Conservation (phyloP, 2,113 vertebrate species). For the Melanotaenia duboulayi region DNA sequence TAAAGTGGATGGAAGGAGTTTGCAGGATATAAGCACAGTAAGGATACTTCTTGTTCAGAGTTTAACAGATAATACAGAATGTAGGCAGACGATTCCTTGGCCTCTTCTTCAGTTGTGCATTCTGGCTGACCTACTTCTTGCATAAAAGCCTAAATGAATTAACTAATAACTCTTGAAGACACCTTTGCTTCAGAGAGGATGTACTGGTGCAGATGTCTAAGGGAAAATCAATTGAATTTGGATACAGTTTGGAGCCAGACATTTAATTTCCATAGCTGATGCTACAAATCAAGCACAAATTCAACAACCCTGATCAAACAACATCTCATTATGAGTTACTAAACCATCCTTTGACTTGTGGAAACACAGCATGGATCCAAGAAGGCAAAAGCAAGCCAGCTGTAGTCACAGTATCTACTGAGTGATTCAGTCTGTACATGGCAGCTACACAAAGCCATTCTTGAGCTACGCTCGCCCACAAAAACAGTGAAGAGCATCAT, state of each 20-base stretch:
- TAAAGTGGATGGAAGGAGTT: background rate
- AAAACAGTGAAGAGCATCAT: slow-evolving; percentile 18
- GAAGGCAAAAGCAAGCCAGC: slow-evolving; percentile 12
- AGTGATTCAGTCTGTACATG: slow-evolving; percentile 19
- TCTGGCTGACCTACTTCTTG: background rate
- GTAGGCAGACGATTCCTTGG: background rate
- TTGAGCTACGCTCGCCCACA: background rate
- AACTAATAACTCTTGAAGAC: background rate
- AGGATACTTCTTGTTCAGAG: background rate
- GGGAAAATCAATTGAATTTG: background rate
- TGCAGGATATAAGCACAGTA: background rate
- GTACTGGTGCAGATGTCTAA: no score
- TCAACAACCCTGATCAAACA: slow-evolving; percentile 5
- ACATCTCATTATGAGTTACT: background rate
- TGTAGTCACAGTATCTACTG: slow-evolving; percentile 12
- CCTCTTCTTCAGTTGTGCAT: background rate
- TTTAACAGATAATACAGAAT: no score
- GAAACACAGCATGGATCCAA: background rate
- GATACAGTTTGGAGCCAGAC: background rate
- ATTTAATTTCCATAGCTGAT: background rate
- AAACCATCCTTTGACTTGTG: background rate
- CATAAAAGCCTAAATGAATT: background rate
- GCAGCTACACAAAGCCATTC: slow-evolving; percentile 24
- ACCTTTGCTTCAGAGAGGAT: background rate
- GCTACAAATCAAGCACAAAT: background rate